Evolutionary conservation across 2,888 invertebrate genomes (phyloP).

Genomic region (Tetrapedia diversipes): DNA sequence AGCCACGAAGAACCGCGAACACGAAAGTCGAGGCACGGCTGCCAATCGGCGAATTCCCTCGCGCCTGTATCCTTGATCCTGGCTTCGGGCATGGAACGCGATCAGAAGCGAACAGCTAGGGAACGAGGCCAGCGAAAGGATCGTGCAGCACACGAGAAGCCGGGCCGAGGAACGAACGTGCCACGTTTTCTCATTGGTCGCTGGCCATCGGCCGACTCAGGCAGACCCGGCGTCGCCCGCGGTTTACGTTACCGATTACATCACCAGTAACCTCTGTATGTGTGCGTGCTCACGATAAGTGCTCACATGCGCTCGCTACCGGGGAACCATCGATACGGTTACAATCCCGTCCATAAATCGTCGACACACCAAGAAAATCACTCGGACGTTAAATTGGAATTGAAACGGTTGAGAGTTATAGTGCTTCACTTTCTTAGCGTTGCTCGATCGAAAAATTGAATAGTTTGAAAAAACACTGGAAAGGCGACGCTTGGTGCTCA

Average conservation of each 20-base stretch:
- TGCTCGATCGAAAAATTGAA: too few relatives aligned
- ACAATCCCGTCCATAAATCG: too few relatives aligned
- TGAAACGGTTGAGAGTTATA: too few relatives aligned
- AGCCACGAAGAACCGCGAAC: background rate
- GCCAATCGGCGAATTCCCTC: constrained; percentile 32
- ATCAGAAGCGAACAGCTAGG: constrained; percentile 17
- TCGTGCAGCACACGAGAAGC: too few relatives aligned
- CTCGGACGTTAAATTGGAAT: too few relatives aligned
- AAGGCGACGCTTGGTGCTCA: too few relatives aligned
- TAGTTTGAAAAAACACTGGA: too few relatives aligned
- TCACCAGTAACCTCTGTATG: constrained; percentile 39
- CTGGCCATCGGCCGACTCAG: constrained; percentile 66
- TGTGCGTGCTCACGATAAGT: too few relatives aligned
- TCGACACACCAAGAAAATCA: too few relatives aligned
- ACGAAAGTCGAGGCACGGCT: constrained; percentile 8
- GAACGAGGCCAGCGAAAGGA: constrained; percentile 59
- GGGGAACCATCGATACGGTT: constrained; percentile 39
- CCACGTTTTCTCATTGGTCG: constrained; percentile 57
- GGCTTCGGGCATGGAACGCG: constrained; percentile 32
- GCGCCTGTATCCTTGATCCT: constrained; percentile 64
- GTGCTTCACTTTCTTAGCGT: too few relatives aligned
- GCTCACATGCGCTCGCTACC: background rate
- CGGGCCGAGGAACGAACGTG: constrained; percentile 26
- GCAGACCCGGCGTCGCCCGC: constrained; percentile 72
- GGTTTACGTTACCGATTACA: constrained; percentile 58